A percentile compares a stretch with the other conserved stretches of the same genome.
These are phyloP conservation scores for Burhinus bistriatus DNA, from an alignment of 2,113 vertebrate species.

Conservation along the genomic window DNA sequence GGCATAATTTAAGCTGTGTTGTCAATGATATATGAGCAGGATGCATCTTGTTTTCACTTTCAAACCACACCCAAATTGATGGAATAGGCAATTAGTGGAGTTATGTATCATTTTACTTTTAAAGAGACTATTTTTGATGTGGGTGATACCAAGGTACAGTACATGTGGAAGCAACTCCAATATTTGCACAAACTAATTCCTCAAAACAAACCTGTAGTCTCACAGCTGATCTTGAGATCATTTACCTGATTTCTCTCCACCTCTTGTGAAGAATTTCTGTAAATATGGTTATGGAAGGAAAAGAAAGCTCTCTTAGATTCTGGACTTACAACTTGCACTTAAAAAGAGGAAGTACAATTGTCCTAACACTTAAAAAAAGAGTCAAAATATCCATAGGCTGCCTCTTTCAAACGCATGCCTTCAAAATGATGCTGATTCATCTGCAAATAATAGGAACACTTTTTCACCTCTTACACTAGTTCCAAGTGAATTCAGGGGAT, in stretches of 20 bases:
- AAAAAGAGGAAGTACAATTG: background rate
- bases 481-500: conserved; percentile 35
- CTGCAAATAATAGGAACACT: background rate
- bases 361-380: background rate
- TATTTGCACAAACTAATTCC: background rate
- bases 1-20: background rate
- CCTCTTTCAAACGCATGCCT: background rate
- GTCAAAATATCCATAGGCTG: background rate
- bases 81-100: background rate
- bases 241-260: background rate
- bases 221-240: background rate
- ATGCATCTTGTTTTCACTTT: background rate
- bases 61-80: background rate
- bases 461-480: conserved; percentile 33
- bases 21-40: background rate
- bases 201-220: background rate
- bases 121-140: background rate
- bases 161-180: background rate
- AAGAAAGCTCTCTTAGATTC: background rate
- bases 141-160: background rate
- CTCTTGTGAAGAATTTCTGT: background rate
- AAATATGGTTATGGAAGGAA: background rate
- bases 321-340: background rate
- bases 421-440: background rate
- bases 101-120: background rate